A percentile compares a stretch with the other conserved stretches of the same genome.
phyloP scores from a whole-genome alignment of 1,140 invertebrate genomes.

The Calliphora vicina region DNA sequence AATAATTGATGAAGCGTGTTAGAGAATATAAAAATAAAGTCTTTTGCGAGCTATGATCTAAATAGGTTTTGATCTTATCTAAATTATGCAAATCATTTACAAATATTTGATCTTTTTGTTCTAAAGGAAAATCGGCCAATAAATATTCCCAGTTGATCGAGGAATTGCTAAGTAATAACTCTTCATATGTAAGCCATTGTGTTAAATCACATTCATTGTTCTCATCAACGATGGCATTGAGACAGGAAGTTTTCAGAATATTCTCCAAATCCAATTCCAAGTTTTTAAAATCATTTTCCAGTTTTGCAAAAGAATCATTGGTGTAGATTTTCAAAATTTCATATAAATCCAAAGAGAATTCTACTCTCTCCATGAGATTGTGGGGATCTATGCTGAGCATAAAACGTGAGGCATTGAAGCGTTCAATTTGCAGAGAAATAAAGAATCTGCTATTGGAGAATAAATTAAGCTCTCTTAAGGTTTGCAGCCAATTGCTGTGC shows the following conservation, averaged over 20 bases:
- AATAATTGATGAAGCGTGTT: background rate
- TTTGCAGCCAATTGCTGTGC: background rate
- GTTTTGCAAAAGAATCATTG: background rate
- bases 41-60: background rate
- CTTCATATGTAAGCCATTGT: background rate
- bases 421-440: background rate
- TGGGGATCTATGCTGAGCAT: background rate
- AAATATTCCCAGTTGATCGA: background rate
- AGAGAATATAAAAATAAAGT: background rate
- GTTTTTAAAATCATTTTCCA: background rate
- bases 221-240: background rate
- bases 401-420: background rate
- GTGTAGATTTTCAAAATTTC: slow-evolving; percentile 1
- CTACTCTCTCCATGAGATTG: background rate
- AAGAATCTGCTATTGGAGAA: background rate
- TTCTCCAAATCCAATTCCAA: slow-evolving; percentile 15
- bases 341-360: background rate
- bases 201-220: background rate
- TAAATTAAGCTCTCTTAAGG: background rate
- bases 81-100: background rate
- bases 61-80: background rate
- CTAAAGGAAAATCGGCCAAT: background rate
- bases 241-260: background rate
- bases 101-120: background rate
- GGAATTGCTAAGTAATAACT: background rate